These are phyloP conservation scores for Agrenia bidenticulata DNA, from an alignment of 2,888 invertebrate species.

Conservation along the genomic window DNA sequence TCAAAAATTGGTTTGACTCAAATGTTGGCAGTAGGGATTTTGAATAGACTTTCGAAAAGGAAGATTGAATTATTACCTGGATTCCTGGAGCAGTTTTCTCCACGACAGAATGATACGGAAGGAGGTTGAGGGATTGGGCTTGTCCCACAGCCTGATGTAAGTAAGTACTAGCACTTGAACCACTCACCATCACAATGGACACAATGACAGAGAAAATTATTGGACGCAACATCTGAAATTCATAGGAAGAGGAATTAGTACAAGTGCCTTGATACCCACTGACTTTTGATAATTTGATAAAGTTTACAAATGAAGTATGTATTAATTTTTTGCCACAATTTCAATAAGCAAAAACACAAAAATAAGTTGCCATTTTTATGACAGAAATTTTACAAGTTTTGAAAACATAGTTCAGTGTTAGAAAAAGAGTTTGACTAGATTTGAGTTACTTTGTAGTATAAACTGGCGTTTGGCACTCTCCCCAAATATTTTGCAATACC, in stretches of 20 bases:
- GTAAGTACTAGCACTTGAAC: background rate
- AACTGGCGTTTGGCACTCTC: too few relatives aligned
- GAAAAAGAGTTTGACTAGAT: too few relatives aligned
- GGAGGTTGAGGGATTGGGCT: slow-evolving; percentile 15
- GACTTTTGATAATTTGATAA: background rate
- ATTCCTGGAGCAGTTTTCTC: slow-evolving; percentile 21
- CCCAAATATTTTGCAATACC: too few relatives aligned
- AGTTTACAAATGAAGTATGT: background rate
- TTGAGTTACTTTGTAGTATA: too few relatives aligned
- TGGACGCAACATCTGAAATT: background rate
- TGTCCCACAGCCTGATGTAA: slow-evolving; percentile 11
- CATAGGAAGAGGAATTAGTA: background rate
- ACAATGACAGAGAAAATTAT: background rate
- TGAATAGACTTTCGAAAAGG: too few relatives aligned
- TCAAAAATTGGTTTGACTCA: too few relatives aligned
- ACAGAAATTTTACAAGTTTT: too few relatives aligned
- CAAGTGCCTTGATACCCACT: background rate
- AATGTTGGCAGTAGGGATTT: too few relatives aligned
- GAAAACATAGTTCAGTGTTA: too few relatives aligned
- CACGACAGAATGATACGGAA: slow-evolving; percentile 21
- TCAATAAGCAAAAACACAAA: too few relatives aligned
- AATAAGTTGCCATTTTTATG: too few relatives aligned
- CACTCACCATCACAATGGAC: background rate
- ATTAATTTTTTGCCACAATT: too few relatives aligned
- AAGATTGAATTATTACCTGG: slow-evolving; percentile 24